Evolutionary conservation across 2,797 vertebrate genomes (phyloP), one percentile per base, ranked within the genome.

Genomic region (Moxostoma hubbsi): DNA sequence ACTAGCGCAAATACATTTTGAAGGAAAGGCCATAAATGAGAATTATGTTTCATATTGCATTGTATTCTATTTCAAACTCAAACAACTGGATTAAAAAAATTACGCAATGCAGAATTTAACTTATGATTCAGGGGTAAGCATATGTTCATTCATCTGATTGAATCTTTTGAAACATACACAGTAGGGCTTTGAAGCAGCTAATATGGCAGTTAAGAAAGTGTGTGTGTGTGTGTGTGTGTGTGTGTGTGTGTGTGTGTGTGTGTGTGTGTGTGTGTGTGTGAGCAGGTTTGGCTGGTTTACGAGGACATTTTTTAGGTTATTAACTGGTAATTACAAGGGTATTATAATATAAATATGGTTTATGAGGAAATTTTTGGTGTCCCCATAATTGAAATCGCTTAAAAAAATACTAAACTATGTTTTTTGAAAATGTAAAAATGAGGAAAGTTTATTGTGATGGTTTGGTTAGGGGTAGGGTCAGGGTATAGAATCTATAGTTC

Each of bases 91-190:
- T 65, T 67, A 72, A 87, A 89, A 88, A 78, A 87, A 94, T 95
- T 93, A 92, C 75, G 86, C 86, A 86, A 84, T 87, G 82, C 88
- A 86, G 94, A 94, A 94, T 93, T 93, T 91, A 91, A 83, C 88
- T 91, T 92, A 90, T 90, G 91, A 89, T 87, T 87, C 88, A 73
- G 88, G 82, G 86, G 84, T 85, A 90, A 93, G 89, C 93, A 94
- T 94, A 94, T 94, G 93, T 90, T 94, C 90, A 86, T 92, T 92
- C 88, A 85, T 90, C 86, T 92, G 92, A 94, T 92, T 87, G 86
- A 93, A 94, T 93, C 88, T 92, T 91, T 91, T 89, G 88, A 89
- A 91, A 90, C 91, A 84, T 88, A 88, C 93, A 89, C 91, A 89
- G 93, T 90, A 88, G 91, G 92, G 82, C 75, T 79, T 86, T 79